Evolutionary conservation across 1,140 invertebrate species (phyloP), one percentile per base, ranked within the genome.

Genomic region (Euschistus heros): DNA sequence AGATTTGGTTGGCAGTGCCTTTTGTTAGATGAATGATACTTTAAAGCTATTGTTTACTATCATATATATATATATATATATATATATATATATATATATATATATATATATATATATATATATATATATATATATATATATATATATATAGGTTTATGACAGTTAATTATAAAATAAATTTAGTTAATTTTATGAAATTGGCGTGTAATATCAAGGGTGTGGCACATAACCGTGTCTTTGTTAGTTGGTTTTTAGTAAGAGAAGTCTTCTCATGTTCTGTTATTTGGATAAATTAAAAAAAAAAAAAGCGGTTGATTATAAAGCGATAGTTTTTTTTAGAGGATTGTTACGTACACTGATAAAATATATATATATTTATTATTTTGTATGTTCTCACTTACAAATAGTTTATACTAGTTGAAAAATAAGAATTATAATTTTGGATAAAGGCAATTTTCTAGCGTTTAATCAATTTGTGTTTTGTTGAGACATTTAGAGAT

Each of bases 311-410:
- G 30, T 30, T 30, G 15, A 47, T 6, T 47, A 47, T 47, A 47
- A n/a, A 47, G 18, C 18, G 18, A 20, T 47, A n/a, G 46, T 47
- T 20, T 47, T 17, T 8, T 30, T 47, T 47, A 55, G 52, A 22
- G 52, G 52, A 55, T 55, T 55, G 52, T 55, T 55, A 22, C 52
- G 22, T 24, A 24, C 22, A 20, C 22, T 55, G 52, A n/a, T 55
- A 3, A 24, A 55, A 30, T 30, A 30, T 55, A 24, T 22, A 55
- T 20, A 55, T 55, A 55, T 55, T 22, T 55, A 55, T 55, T 55
- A 55, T 55, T 55, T 55, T 55, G 52, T 55, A 55, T 55, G 52
- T 55, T 55, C 22, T 55, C 52, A 14, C 22, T 55, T 55, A 24
- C 10, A 55, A 55, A 55, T 55, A 55, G 52, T 55, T 55, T 55